phyloP scores from a whole-genome alignment of 2,797 vertebrate genomes.

The Sebastiscus tertius region DNA sequence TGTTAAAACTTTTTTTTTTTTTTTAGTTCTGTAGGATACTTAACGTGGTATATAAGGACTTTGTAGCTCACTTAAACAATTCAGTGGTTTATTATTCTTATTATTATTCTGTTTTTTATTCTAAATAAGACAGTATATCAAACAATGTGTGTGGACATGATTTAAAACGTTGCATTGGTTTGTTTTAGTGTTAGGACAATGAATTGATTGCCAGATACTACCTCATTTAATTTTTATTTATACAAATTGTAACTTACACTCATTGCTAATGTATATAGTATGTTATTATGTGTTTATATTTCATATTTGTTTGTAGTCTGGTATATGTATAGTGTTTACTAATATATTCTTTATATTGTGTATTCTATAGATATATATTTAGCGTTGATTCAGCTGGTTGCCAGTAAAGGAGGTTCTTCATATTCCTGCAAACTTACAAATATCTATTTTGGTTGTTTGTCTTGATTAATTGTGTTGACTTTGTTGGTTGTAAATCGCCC shows the following conservation, averaged over 20 bases:
- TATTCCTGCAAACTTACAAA: background rate
- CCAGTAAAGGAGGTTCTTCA: background rate
- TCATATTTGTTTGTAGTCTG: too few relatives aligned
- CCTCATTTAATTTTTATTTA: too few relatives aligned
- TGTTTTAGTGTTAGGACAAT: background rate
- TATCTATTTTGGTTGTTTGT: too few relatives aligned
- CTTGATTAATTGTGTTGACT: background rate
- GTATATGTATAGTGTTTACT: too few relatives aligned
- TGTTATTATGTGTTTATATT: too few relatives aligned
- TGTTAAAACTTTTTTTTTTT: background rate
- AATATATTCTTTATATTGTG: too few relatives aligned
- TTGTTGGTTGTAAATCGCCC: background rate
- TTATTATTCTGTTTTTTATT: background rate
- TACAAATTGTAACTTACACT: too few relatives aligned
- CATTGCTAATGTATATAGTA: too few relatives aligned
- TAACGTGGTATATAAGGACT: background rate
- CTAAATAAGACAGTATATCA: background rate
- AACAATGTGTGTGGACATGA: background rate
- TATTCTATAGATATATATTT: too few relatives aligned
- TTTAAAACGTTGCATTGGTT: background rate
- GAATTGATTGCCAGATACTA: background rate
- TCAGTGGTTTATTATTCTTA: background rate
- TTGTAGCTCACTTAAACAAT: background rate
- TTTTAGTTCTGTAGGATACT: background rate
- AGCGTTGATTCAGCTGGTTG: background rate